Percentiles rank a stretch among this genome's conserved stretches.
Evolutionary conservation across 2,113 vertebrate species (phyloP).

Genomic region (Eudyptes chrysolophus): DNA sequence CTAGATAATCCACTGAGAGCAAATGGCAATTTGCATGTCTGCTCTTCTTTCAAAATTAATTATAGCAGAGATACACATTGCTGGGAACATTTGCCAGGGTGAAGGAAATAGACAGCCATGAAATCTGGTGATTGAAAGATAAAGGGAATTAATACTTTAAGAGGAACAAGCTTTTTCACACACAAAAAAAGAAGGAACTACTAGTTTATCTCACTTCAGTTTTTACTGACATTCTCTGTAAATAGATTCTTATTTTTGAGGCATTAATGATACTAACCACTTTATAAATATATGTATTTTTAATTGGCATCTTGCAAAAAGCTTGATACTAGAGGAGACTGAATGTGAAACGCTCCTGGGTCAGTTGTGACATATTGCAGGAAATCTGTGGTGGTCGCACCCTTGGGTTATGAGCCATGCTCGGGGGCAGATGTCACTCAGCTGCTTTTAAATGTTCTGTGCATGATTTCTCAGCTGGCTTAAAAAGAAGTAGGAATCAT

Average conservation of each 20-base stretch:
- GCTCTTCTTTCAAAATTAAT: slow-evolving; percentile 52
- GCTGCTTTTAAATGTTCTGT: background rate
- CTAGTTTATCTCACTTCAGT: background rate
- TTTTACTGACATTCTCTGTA: background rate
- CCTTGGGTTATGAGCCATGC: background rate
- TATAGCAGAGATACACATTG: background rate
- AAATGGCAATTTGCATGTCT: slow-evolving; percentile 2
- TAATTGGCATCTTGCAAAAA: background rate
- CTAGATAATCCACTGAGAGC: background rate
- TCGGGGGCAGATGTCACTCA: background rate
- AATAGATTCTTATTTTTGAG: background rate
- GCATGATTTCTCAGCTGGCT: background rate
- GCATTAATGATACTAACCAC: background rate
- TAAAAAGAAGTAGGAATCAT: background rate
- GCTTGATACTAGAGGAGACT: background rate
- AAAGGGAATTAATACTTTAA: background rate
- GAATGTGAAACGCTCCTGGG: background rate
- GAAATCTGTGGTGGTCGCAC: background rate
- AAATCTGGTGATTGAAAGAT: slow-evolving; percentile 22
- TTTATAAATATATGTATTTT: background rate
- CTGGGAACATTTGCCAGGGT: background rate
- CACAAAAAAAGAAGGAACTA: background rate
- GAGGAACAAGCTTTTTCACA: background rate
- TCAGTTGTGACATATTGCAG: background rate
- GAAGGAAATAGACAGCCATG: background rate